Percentiles rank a stretch among this genome's conserved stretches.
Evolutionary conservation across 1,140 invertebrate genomes (phyloP).

Genomic region (Zophobas morio): DNA sequence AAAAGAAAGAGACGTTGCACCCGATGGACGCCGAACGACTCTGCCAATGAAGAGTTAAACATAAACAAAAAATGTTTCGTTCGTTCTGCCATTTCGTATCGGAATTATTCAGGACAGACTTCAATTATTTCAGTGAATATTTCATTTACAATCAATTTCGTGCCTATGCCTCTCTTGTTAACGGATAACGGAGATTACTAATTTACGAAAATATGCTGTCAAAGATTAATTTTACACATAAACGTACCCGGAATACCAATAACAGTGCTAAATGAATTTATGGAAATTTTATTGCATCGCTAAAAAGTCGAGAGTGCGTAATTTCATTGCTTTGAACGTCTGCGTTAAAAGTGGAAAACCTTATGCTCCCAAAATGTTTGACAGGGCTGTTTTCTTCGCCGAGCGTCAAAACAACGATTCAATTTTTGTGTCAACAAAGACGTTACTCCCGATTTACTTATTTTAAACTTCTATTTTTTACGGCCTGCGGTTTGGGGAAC

Average conservation of each 20-base stretch:
- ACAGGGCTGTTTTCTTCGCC: not conserved
- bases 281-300: slow-evolving; percentile 49
- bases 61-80: not conserved
- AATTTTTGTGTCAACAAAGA: not conserved
- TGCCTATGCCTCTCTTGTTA: slow-evolving; percentile 6
- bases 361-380: slow-evolving; percentile 17
- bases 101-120: slow-evolving; percentile 3
- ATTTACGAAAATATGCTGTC: slow-evolving; percentile 45
- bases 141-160: slow-evolving; percentile 42
- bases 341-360: not conserved
- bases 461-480: not conserved
- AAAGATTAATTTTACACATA: slow-evolving; percentile 47
- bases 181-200: slow-evolving; percentile 43
- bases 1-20: slow-evolving; percentile 24
- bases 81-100: not conserved
- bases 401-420: not conserved
- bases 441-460: not conserved
- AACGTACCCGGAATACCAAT: slow-evolving; percentile 45
- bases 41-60: not conserved
- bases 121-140: slow-evolving; percentile 37
- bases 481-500: not conserved
- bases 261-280: slow-evolving; percentile 43
- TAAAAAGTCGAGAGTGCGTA: slow-evolving; percentile 22
- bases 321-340: slow-evolving; percentile 29
- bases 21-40: not conserved